A percentile compares a stretch with the other conserved stretches of the same genome.
These are phyloP conservation scores for Ridgeia piscesae DNA, from an alignment of 1,140 invertebrate species.

Conservation along the genomic window DNA sequence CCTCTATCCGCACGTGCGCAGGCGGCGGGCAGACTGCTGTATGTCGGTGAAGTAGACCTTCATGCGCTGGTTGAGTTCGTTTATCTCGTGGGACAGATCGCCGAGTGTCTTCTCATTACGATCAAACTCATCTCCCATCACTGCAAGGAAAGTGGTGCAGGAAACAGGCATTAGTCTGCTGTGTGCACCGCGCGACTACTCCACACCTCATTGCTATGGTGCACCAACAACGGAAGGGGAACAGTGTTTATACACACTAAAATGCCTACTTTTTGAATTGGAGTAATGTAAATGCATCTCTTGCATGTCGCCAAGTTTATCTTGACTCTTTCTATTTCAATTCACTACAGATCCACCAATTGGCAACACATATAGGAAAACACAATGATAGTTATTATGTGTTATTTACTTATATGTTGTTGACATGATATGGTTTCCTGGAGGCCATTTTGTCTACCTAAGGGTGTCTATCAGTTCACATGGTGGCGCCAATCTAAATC, in stretches of 20 bases:
- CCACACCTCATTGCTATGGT: neutral
- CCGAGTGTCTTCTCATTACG: conserved; percentile 58
- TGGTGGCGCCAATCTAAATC: no score
- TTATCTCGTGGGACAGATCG: conserved; percentile 55
- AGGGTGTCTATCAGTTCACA: no score
- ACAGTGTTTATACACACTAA: neutral
- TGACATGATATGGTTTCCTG: no score
- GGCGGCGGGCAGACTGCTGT: conserved; percentile 34
- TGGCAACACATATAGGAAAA: no score
- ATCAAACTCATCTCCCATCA: conserved; percentile 60
- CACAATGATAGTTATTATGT: no score
- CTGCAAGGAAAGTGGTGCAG: conserved; percentile 45
- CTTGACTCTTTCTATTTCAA: no score
- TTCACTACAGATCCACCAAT: no score
- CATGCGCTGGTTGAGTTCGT: conserved; percentile 59
- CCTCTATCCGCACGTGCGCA: conserved; percentile 15
- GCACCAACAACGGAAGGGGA: neutral
- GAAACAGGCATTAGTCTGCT: neutral
- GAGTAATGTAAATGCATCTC: neutral
- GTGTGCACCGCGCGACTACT: neutral
- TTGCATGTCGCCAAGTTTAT: no score
- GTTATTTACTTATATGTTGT: no score
- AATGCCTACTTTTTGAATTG: neutral
- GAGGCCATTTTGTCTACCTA: no score
- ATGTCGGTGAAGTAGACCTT: conserved; percentile 58